Evolutionary conservation across 53 echinoderm and acorn worm genomes (phyloP), one percentile per base, ranked within the genome.

Genomic region (Glandiceps talaboti): DNA sequence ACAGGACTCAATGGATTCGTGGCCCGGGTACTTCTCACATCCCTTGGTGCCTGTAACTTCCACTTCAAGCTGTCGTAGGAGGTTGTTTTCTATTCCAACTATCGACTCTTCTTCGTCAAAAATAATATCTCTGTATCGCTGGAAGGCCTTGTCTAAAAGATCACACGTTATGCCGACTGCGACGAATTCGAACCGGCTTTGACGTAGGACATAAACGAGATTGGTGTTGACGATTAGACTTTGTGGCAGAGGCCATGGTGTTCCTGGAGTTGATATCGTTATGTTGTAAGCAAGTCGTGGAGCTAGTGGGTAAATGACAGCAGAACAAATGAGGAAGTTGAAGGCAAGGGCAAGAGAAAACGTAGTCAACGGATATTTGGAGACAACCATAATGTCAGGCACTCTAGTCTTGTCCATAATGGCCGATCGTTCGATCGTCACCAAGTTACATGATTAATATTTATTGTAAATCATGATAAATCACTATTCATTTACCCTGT

Each of bases 111-210:
- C 33, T 29, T 84, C 85, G 74, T 82, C 85, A 74, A 94, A 94
- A 75, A 92, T 90, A 20, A 95, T 82, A 74, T 79, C 82, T 10
- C 33, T 81, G 79, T 95, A 95, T 27, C 96, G 92, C 27, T 31
- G 74, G 31, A 95, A 95, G 45, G 96, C 96, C 27, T 80, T 80
- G 29, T 92, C 85, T 27, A 95, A 73, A 33, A 90, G 32, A 33
- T 79, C 83, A 76, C 94, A 94, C 6, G 6, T 20, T n/a, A n/a
- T n/a, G 64, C 20, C 64, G 6, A 20, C 6, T 45, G 64, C 64
- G 6, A 45, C 6, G 64, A 45, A 45, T 20, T 45, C 64, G 64
- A 45, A 45, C 20, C 64, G 6, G 64, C 64, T 45, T 20, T 45
- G 6, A 20, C 64, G 64, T 6, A 45, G 64, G 20, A 45, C 20